These are phyloP conservation scores for Patagioenas fasciata DNA, from an alignment of 2,113 vertebrate genomes.

Conservation along the genomic window DNA sequence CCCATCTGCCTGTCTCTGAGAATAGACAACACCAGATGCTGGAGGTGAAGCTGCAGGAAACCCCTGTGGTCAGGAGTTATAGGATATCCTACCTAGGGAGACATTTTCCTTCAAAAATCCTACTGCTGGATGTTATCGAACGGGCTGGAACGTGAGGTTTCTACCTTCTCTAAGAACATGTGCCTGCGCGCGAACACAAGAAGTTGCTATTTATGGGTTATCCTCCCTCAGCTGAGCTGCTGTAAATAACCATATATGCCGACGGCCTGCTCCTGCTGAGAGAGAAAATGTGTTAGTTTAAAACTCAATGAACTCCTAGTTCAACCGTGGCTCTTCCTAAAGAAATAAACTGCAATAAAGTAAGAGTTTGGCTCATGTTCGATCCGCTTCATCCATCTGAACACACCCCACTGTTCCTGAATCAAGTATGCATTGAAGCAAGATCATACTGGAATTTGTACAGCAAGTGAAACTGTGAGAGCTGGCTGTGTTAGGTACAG, in stretches of 20 bases:
- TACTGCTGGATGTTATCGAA: constrained; percentile 22
- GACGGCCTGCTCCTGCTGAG: constrained; percentile 48
- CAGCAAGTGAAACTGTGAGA: constrained; percentile 49
- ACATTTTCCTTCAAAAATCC: constrained; percentile 45
- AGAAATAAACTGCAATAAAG: constrained; percentile 55
- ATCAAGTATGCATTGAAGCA: constrained; percentile 53
- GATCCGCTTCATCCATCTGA: constrained; percentile 48
- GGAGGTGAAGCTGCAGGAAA: constrained; percentile 56
- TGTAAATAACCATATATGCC: constrained; percentile 60
- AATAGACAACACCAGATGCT: constrained; percentile 63
- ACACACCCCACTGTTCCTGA: constrained; percentile 49
- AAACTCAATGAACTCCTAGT: constrained; percentile 58
- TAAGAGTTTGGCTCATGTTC: constrained; percentile 28
- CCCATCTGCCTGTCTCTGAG: constrained; percentile 7
- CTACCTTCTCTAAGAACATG: constrained; percentile 40
- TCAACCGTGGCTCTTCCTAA: constrained; percentile 29
- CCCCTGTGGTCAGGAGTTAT: constrained; percentile 52
- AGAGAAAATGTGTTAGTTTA: constrained; percentile 58
- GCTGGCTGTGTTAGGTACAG: constrained; percentile 16
- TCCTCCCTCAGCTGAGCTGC: constrained; percentile 45
- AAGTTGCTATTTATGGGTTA: constrained; percentile 66
- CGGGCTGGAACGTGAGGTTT: constrained; percentile 53
- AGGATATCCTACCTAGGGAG: constrained; percentile 57
- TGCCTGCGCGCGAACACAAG: background rate
- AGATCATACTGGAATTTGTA: constrained; percentile 51